These are phyloP conservation scores for Nomada fabriciana DNA, from an alignment of 2,888 invertebrate genomes.

Conservation along the genomic window DNA sequence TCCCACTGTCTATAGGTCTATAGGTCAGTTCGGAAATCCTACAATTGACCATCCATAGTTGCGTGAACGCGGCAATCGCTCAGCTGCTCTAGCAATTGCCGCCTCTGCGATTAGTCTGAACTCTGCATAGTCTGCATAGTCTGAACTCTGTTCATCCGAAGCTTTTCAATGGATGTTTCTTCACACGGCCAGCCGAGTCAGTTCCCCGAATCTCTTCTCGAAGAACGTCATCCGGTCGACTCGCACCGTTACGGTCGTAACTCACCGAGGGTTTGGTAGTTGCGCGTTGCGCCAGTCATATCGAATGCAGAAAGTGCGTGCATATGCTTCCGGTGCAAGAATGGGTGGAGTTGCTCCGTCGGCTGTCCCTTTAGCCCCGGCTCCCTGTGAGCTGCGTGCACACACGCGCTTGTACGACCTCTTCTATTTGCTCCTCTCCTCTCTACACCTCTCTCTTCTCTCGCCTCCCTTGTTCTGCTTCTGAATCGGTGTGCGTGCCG, in stretches of 20 bases:
- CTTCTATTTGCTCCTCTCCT: conserved; percentile 2
- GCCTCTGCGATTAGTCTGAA: too few relatives aligned
- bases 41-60: too few relatives aligned
- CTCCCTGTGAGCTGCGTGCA: conserved; percentile 66
- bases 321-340: conserved; percentile 81
- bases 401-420: conserved; percentile 37
- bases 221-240: conserved; percentile 32
- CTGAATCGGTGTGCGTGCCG: conserved; percentile 64
- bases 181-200: too few relatives aligned
- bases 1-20: too few relatives aligned
- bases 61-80: too few relatives aligned
- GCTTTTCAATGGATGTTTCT: too few relatives aligned
- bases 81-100: too few relatives aligned
- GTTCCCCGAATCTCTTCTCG: conserved; percentile 1
- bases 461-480: conserved; percentile 6
- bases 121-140: too few relatives aligned
- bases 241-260: conserved; percentile 66
- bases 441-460: not conserved
- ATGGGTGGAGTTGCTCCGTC: conserved; percentile 77
- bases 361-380: conserved; percentile 78
- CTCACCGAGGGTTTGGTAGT: conserved; percentile 63
- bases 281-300: conserved; percentile 70
- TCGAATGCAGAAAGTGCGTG: conserved; percentile 81
- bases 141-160: too few relatives aligned
- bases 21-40: too few relatives aligned